Evolutionary conservation across 2,797 vertebrate genomes (phyloP).

Genomic region (Oceanodroma leucorhoa): DNA sequence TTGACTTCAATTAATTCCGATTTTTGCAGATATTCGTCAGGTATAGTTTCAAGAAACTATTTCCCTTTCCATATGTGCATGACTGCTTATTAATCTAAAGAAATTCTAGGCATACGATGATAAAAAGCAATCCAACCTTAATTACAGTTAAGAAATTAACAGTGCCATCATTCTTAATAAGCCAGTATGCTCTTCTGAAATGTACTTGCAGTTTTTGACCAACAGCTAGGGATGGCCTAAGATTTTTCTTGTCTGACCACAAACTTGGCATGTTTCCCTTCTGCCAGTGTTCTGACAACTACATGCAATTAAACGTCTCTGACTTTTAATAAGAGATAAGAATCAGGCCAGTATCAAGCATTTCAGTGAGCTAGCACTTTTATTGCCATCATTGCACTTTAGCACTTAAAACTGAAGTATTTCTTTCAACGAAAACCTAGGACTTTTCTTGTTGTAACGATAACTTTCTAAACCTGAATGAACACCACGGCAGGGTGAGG

Average conservation of each 20-base stretch:
- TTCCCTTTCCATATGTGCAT: background rate
- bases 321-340: background rate
- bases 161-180: background rate
- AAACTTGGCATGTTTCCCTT: background rate
- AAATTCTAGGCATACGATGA: background rate
- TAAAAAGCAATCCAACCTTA: background rate
- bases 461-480: background rate
- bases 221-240: background rate
- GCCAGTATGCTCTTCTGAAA: background rate
- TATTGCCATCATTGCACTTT: background rate
- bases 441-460: background rate
- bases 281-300: background rate
- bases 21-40: slow-evolving; percentile 4
- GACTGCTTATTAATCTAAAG: background rate
- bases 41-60: background rate
- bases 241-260: background rate
- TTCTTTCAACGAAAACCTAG: background rate
- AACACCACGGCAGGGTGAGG: background rate
- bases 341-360: background rate
- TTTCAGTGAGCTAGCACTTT: background rate
- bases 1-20: slow-evolving; percentile 4
- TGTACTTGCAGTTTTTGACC: background rate
- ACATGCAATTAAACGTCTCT: background rate
- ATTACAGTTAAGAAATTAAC: background rate
- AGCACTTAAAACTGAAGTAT: background rate